Evolutionary conservation across 2,888 invertebrate species (phyloP).

Genomic region (Nezara viridula): DNA sequence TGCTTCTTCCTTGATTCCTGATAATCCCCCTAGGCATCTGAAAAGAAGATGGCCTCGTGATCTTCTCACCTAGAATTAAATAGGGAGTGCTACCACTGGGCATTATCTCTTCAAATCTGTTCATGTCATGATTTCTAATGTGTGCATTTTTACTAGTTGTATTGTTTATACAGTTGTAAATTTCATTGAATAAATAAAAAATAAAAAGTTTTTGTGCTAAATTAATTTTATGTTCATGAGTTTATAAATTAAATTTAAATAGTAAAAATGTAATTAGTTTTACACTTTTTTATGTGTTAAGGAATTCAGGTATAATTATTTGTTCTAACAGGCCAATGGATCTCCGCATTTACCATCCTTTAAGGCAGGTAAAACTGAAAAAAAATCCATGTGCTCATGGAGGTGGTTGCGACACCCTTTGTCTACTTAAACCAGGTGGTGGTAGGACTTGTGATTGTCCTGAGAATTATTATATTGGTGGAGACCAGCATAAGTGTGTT

Average conservation of each 20-base stretch:
- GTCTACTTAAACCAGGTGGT: slow-evolving; percentile 80
- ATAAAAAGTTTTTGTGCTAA: background rate
- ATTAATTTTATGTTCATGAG: background rate
- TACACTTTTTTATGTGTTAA: background rate
- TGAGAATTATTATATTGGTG: slow-evolving; percentile 78
- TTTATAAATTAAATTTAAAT: background rate
- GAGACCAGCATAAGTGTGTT: slow-evolving; percentile 77
- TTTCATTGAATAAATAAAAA: no score
- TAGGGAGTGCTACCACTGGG: no score
- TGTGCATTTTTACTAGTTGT: no score
- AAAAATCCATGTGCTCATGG: slow-evolving; percentile 76
- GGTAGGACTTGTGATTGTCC: slow-evolving; percentile 82
- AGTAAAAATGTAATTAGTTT: background rate
- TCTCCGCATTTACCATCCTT: slow-evolving; percentile 85
- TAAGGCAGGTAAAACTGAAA: slow-evolving; percentile 74
- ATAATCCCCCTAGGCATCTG: no score
- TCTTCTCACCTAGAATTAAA: no score
- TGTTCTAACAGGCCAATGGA: slow-evolving; percentile 84
- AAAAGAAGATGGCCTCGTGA: no score
- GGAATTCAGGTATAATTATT: background rate
- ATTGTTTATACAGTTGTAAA: no score
- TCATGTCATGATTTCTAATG: no score
- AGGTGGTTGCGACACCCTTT: slow-evolving; percentile 82
- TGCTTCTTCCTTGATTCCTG: no score
- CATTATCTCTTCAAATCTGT: no score